Conservation (phyloP, 2,888 invertebrate genomes). For the Limnephilus marmoratus region DNA sequence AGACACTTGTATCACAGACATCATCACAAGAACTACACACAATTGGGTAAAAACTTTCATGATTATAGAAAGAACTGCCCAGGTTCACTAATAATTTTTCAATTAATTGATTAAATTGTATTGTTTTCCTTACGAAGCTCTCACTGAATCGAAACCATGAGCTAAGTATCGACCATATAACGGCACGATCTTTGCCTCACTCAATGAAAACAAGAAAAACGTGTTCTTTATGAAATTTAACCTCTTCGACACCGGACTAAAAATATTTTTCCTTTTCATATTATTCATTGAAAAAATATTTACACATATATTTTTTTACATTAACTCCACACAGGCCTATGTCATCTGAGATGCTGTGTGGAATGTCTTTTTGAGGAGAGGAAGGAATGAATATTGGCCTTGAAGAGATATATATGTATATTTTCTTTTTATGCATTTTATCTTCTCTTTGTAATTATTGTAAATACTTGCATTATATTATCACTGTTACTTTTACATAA, state of each 20-base stretch:
- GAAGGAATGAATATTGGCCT: too few relatives aligned
- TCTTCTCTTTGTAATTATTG: too few relatives aligned
- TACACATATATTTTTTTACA: too few relatives aligned
- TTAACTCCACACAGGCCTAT: too few relatives aligned
- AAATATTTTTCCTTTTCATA: too few relatives aligned
- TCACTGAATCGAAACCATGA: neutral
- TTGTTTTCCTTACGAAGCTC: neutral
- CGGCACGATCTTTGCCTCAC: neutral
- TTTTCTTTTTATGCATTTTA: too few relatives aligned
- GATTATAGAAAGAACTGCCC: neutral
- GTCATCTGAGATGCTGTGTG: too few relatives aligned
- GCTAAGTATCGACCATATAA: neutral
- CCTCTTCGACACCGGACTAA: neutral
- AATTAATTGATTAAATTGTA: neutral
- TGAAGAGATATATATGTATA: too few relatives aligned
- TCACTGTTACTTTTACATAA: too few relatives aligned
- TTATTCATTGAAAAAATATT: too few relatives aligned
- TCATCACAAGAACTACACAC: neutral
- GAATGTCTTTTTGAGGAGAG: too few relatives aligned
- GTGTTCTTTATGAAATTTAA: neutral
- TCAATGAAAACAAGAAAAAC: neutral
- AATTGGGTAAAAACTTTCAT: neutral
- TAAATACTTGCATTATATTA: too few relatives aligned
- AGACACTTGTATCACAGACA: neutral
- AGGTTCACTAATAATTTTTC: neutral